Evolutionary conservation across 2,888 invertebrate species (phyloP).

Genomic region (Cerastis leucographa): DNA sequence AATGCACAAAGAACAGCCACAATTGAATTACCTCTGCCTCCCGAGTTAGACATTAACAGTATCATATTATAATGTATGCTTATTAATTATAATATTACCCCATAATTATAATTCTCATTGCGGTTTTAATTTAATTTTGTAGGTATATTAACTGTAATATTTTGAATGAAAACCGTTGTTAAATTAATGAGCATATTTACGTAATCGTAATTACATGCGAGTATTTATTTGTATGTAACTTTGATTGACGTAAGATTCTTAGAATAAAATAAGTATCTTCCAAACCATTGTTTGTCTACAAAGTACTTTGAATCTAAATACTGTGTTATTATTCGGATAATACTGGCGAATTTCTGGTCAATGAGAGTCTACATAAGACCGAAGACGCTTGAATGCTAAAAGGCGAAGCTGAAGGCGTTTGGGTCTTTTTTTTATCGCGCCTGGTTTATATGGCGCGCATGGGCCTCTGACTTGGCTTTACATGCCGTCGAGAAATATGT

Average conservation of each 20-base stretch:
- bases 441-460: too few relatives aligned
- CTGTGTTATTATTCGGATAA: neutral
- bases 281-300: neutral
- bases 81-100: neutral
- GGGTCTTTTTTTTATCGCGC: too few relatives aligned
- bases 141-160: neutral
- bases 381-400: neutral
- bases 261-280: neutral
- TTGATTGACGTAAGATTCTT: neutral
- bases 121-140: neutral
- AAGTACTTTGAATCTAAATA: constrained; percentile 6
- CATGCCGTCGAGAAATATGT: too few relatives aligned
- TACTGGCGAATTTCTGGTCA: neutral
- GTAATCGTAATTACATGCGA: neutral
- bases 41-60: neutral
- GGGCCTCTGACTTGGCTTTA: too few relatives aligned
- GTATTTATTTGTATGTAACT: neutral
- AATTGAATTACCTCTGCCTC: neutral
- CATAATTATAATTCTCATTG: neutral
- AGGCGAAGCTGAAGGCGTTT: neutral
- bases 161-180: neutral
- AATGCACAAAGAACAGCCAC: neutral
- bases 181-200: neutral
- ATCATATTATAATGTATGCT: neutral
- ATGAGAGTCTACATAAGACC: neutral